phyloP scores from a whole-genome alignment of 1,140 invertebrate genomes.

The Tetramorium parvispinum region DNA sequence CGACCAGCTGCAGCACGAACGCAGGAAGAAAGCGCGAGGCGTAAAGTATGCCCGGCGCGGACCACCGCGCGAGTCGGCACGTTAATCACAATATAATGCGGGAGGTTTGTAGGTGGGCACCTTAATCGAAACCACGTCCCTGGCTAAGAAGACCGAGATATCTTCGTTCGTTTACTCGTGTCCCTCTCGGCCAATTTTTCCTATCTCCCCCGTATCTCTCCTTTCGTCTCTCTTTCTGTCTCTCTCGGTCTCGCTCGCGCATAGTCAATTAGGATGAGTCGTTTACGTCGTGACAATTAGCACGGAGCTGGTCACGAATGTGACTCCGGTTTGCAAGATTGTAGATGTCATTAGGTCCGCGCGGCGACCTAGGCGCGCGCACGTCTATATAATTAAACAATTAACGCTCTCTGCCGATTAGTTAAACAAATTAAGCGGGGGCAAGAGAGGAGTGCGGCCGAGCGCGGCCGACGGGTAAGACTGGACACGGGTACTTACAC shows the following conservation, averaged over 20 bases:
- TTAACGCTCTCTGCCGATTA: conserved; percentile 77
- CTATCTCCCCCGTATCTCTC: not conserved
- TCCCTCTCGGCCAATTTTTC: conserved; percentile 37
- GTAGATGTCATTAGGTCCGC: conserved; percentile 53
- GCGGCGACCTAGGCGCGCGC: conserved; percentile 20
- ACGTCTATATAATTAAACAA: conserved; percentile 76
- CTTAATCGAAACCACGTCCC: conserved; percentile 69
- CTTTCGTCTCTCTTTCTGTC: not conserved
- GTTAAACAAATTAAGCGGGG: conserved; percentile 78
- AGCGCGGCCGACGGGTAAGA: not conserved
- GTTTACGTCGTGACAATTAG: conserved; percentile 72
- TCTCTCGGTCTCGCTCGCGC: conserved; percentile 13
- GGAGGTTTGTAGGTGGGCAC: conserved; percentile 66
- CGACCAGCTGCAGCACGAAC: conserved; percentile 21
- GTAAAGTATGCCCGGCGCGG: conserved; percentile 35
- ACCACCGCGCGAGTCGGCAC: conserved; percentile 68
- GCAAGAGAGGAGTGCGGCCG: conserved; percentile 24
- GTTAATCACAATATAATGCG: conserved; percentile 73
- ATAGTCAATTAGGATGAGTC: conserved; percentile 64
- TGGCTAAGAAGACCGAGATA: conserved; percentile 43
- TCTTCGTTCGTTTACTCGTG: conserved; percentile 49
- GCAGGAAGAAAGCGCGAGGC: conserved; percentile 13
- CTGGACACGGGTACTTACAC: conserved; percentile 20
- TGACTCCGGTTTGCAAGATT: conserved; percentile 4
- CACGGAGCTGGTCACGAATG: conserved; percentile 62